phyloP scores from a whole-genome alignment of 2,888 invertebrate genomes.

The Atherix ibis region DNA sequence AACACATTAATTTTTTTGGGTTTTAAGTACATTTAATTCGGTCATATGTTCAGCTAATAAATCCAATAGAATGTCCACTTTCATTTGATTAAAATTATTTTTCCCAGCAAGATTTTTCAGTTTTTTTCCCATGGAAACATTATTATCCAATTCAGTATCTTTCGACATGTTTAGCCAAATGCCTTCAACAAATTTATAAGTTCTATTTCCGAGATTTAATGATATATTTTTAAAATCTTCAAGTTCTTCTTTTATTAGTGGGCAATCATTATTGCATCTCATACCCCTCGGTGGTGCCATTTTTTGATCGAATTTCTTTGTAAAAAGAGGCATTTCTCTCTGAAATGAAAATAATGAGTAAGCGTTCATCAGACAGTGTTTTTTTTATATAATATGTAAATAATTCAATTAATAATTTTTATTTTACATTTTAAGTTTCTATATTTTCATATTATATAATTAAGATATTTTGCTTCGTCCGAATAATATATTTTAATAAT shows the following conservation, averaged over 20 bases:
- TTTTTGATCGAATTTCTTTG: conserved; percentile 29
- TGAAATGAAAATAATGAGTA: no score
- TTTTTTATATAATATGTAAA: no score
- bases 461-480: no score
- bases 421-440: no score
- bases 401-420: no score
- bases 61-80: conserved; percentile 29
- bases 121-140: conserved; percentile 22
- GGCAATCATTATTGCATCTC: conserved; percentile 24
- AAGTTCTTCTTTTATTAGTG: conserved; percentile 23
- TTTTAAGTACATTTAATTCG: conserved; percentile 18
- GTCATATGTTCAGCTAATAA: conserved; percentile 26
- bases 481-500: no score
- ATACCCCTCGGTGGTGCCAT: conserved; percentile 21
- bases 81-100: conserved; percentile 27
- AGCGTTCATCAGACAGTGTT: no score
- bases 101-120: conserved; percentile 25
- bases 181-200: conserved; percentile 28
- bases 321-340: conserved; percentile 27
- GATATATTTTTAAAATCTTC: conserved; percentile 26
- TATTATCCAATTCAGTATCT: conserved; percentile 22
- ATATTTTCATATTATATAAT: no score
- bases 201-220: conserved; percentile 25
- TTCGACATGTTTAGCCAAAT: conserved; percentile 26
- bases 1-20: conserved; percentile 1